Conservation (phyloP, 2,888 invertebrate genomes). For the Congeria kusceri region DNA sequence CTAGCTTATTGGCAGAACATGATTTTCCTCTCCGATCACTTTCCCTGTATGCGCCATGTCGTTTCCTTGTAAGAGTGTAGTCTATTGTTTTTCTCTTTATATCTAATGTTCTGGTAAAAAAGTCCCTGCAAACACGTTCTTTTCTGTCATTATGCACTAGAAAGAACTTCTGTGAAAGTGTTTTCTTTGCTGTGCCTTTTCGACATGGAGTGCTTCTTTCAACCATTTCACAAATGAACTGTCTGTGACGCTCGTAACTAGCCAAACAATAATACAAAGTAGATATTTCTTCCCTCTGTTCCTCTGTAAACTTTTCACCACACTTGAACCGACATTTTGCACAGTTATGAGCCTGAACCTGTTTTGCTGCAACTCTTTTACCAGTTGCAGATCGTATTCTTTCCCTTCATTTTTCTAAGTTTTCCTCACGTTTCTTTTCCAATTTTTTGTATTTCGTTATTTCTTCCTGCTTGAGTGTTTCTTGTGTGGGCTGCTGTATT, state of each 20-base stretch:
- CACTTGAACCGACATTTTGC: slow-evolving; percentile 42
- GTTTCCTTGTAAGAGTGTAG: slow-evolving; percentile 37
- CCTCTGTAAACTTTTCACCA: slow-evolving; percentile 45
- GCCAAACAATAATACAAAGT: slow-evolving; percentile 36
- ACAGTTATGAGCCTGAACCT: slow-evolving; percentile 38
- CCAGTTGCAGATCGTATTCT: slow-evolving; percentile 17
- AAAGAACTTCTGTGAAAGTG: slow-evolving; percentile 23
- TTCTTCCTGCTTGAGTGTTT: slow-evolving; percentile 35
- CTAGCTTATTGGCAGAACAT: slow-evolving; percentile 31
- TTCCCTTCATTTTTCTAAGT: slow-evolving; percentile 16
- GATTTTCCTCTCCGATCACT: slow-evolving; percentile 35
- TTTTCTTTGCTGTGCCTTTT: slow-evolving; percentile 22
- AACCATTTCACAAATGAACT: slow-evolving; percentile 51
- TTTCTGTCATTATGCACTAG: slow-evolving; percentile 31
- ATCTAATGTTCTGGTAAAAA: slow-evolving; percentile 50
- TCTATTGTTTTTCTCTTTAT: slow-evolving; percentile 47
- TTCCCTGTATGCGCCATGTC: slow-evolving; percentile 33
- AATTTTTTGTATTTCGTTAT: slow-evolving; percentile 23
- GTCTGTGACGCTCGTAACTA: slow-evolving; percentile 46
- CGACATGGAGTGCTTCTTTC: slow-evolving; percentile 15
- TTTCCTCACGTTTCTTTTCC: slow-evolving; percentile 38
- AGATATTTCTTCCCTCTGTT: slow-evolving; percentile 35
- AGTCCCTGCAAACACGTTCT: slow-evolving; percentile 49
- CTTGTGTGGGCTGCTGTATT: slow-evolving; percentile 31
- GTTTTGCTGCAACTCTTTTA: slow-evolving; percentile 8